Conservation (phyloP, 2,797 vertebrate species). For the Pangasius djambal region DNA sequence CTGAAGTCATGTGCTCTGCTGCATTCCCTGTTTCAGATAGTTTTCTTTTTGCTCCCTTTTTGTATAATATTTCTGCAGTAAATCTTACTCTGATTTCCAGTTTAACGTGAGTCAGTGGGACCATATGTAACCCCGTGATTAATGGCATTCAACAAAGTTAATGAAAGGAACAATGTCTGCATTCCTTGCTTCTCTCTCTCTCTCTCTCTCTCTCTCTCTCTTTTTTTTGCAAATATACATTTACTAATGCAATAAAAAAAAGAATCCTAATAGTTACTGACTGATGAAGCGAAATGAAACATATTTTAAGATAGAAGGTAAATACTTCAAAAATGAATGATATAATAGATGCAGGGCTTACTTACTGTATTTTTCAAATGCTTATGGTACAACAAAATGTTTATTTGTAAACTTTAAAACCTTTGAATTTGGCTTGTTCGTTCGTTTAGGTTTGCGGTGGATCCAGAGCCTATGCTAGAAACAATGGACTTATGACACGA, state of each 20-base stretch:
- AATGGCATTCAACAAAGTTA: conserved; percentile 49
- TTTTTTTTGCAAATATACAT: conserved; percentile 12
- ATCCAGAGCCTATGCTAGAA: background rate
- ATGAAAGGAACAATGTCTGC: conserved; percentile 44
- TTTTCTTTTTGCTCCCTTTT: conserved; percentile 39
- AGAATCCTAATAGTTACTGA: conserved; percentile 20
- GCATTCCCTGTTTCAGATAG: conserved; percentile 20
- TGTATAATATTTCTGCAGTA: conserved; percentile 55
- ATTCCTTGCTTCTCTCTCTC: conserved; percentile 33
- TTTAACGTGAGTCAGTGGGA: conserved; percentile 59
- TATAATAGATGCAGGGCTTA: background rate
- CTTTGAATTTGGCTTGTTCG: background rate
- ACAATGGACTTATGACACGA: background rate
- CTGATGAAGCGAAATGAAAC: conserved; percentile 8
- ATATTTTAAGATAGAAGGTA: background rate
- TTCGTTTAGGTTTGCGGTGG: background rate
- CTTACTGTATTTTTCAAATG: background rate
- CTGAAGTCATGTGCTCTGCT: conserved; percentile 5
- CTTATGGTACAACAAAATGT: background rate
- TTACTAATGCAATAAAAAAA: conserved; percentile 20
- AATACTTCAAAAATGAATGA: background rate
- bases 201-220: background rate
- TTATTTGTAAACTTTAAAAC: background rate
- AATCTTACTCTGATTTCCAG: conserved; percentile 56
- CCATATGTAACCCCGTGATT: conserved; percentile 51